Evolutionary conservation across 1,140 invertebrate species (phyloP).

Genomic region (Sycophaga agraensis): DNA sequence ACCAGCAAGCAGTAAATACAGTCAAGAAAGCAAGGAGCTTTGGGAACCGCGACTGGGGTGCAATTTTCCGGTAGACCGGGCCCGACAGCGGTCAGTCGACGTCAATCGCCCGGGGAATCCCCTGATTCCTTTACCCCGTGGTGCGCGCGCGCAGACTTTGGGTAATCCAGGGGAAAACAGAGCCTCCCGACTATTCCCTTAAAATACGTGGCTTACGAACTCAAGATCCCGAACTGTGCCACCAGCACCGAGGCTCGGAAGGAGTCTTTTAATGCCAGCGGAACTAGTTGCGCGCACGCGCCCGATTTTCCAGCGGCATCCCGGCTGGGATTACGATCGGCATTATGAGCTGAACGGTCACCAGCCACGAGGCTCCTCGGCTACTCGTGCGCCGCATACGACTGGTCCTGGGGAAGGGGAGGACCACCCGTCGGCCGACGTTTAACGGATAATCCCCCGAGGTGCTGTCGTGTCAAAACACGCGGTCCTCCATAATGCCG

Average conservation of each 20-base stretch:
- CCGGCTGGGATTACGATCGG: too few species aligned
- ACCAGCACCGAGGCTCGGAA: constrained; percentile 22
- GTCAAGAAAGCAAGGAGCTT: too few species aligned
- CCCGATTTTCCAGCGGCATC: neutral
- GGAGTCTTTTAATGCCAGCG: constrained; percentile 2
- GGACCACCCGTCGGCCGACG: constrained; percentile 45
- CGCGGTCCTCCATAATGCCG: constrained; percentile 26
- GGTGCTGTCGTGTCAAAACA: constrained; percentile 55
- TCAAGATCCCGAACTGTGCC: constrained; percentile 32
- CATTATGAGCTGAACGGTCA: too few species aligned
- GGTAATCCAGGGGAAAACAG: constrained; percentile 14
- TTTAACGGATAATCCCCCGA: constrained; percentile 54
- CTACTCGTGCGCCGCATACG: neutral
- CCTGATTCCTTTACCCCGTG: constrained; percentile 11
- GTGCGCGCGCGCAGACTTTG: too few species aligned
- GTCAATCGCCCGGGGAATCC: constrained; percentile 5
- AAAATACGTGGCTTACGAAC: constrained; percentile 38
- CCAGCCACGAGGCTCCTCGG: neutral
- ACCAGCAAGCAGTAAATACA: constrained; percentile 14
- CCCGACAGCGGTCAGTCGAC: neutral
- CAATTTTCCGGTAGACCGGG: neutral
- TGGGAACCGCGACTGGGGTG: neutral
- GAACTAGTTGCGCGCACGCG: constrained; percentile 1
- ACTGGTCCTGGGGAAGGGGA: too few species aligned
- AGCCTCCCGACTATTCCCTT: constrained; percentile 24